phyloP scores from a whole-genome alignment of 2,797 vertebrate genomes.

The Hydrolagus colliei region DNA sequence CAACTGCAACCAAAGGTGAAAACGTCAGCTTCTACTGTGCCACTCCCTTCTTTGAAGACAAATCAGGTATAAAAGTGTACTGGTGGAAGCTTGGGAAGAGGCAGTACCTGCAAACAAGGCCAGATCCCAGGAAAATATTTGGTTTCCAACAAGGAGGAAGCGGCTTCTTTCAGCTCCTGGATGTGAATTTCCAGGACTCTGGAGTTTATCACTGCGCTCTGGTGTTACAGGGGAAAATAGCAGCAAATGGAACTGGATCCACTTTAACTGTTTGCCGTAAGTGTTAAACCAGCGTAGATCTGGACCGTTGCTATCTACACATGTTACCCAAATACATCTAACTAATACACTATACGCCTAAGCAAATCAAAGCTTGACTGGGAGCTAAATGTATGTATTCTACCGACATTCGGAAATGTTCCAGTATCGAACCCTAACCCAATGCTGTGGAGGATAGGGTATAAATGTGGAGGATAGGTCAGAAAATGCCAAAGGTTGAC shows the following conservation, averaged over 20 bases:
- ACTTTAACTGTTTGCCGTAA: background rate
- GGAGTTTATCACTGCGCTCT: background rate
- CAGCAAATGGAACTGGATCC: slow-evolving; percentile 10
- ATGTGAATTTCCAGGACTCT: background rate
- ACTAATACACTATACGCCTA: no score
- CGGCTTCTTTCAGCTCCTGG: background rate
- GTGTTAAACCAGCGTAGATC: background rate
- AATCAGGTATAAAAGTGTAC: background rate
- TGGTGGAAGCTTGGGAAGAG: slow-evolving; percentile 10
- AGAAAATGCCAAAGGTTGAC: no score
- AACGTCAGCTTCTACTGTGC: background rate
- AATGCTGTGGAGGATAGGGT: no score
- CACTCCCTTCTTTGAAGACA: no score
- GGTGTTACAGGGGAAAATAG: background rate
- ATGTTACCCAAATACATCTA: no score
- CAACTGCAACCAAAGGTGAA: background rate
- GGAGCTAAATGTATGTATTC: no score
- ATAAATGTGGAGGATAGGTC: no score
- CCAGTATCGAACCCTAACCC: no score
- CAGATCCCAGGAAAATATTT: background rate
- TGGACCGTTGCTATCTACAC: no score
- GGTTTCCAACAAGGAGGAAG: background rate
- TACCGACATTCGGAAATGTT: no score
- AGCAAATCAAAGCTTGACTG: no score
- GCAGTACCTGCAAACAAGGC: background rate